phyloP scores from a whole-genome alignment of 2,113 vertebrate species.

The Phoenicopterus ruber region DNA sequence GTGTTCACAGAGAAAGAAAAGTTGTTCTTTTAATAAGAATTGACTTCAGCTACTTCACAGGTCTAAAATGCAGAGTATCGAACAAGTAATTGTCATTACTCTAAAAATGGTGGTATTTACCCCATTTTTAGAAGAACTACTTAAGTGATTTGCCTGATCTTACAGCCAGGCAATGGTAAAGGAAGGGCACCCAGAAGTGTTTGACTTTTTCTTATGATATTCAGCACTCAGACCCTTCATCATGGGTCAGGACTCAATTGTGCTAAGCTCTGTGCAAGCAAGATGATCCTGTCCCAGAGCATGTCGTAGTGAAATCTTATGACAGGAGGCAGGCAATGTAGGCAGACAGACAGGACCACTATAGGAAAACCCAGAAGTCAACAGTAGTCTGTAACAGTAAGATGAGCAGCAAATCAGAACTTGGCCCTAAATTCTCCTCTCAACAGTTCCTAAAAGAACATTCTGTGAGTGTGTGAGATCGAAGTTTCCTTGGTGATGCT shows the following conservation, averaged over 20 bases:
- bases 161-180: not conserved
- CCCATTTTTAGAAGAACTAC: not conserved
- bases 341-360: not conserved
- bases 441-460: not conserved
- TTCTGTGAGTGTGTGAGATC: accelerated
- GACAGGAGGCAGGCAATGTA: not conserved
- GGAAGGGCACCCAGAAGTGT: not conserved
- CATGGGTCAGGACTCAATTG: not conserved
- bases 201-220: not conserved
- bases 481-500: not conserved
- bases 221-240: not conserved
- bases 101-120: not conserved
- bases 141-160: not conserved
- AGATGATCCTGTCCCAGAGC: not conserved
- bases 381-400: not conserved
- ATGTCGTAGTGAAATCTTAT: not conserved
- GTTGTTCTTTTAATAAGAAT: not conserved
- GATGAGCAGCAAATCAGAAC: not conserved
- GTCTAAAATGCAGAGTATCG: not conserved
- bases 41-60: not conserved
- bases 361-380: not conserved
- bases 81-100: not conserved
- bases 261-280: not conserved
- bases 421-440: not conserved
- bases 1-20: not conserved